A percentile compares a stretch with the other conserved stretches of the same genome.
Evolutionary conservation across 1,140 invertebrate species (phyloP).

Genomic region (Pygmarrhopalites habei): DNA sequence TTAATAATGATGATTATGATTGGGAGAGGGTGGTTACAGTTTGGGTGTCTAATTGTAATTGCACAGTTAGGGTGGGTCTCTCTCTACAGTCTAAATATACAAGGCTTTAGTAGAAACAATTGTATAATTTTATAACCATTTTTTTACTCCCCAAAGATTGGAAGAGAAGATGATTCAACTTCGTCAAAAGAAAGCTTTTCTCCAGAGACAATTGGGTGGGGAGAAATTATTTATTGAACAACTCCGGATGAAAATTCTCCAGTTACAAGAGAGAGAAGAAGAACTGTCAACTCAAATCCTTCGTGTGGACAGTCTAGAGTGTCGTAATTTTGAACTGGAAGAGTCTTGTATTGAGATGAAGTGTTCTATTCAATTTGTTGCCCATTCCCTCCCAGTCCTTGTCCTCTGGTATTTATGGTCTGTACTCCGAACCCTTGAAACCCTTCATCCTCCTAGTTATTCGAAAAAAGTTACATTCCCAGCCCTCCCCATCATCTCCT

Average conservation of each 20-base stretch:
- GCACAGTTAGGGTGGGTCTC: too few relatives aligned
- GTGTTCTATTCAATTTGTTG: conserved; percentile 53
- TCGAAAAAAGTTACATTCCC: neutral
- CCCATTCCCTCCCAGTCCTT: conserved; percentile 57
- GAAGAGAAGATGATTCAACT: conserved; percentile 41
- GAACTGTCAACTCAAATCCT: conserved; percentile 35
- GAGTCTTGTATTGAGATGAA: conserved; percentile 53
- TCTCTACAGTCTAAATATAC: too few relatives aligned
- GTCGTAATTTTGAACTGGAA: conserved; percentile 52
- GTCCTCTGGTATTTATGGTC: conserved; percentile 54
- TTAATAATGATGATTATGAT: too few relatives aligned
- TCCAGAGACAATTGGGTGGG: conserved; percentile 27
- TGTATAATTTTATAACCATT: too few relatives aligned
- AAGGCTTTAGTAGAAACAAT: too few relatives aligned
- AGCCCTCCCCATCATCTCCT: neutral
- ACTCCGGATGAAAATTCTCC: conserved; percentile 26
- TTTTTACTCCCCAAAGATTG: conserved; percentile 40
- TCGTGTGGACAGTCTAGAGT: conserved; percentile 45
- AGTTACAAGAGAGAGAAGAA: conserved; percentile 33
- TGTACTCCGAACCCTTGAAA: conserved; percentile 2
- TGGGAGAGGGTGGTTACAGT: too few relatives aligned
- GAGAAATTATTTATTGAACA: conserved; percentile 36
- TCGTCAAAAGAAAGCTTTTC: conserved; percentile 38
- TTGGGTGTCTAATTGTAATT: too few relatives aligned
- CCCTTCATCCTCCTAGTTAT: neutral